phyloP scores from a whole-genome alignment of 2,113 vertebrate genomes.

The Sander lucioperca region DNA sequence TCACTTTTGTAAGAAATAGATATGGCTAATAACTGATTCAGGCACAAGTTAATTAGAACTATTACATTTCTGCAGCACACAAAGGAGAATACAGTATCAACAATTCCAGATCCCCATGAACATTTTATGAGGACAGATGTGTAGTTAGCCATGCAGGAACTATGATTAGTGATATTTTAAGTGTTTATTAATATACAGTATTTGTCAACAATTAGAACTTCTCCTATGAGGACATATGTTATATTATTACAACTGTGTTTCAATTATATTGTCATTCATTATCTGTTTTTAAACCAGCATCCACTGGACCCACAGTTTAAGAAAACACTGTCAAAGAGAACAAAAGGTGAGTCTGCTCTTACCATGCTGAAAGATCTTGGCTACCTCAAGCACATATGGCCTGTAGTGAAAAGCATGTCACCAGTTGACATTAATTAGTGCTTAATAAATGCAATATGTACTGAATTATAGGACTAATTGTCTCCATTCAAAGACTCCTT shows the following conservation, averaged over 20 bases:
- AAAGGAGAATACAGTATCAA: background rate
- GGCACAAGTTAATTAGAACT: background rate
- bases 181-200: background rate
- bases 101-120: background rate
- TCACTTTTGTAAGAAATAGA: background rate
- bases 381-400: slow-evolving; percentile 81
- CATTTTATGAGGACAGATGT: background rate
- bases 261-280: background rate
- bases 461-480: background rate
- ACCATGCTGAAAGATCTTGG: slow-evolving; percentile 83
- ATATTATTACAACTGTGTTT: background rate
- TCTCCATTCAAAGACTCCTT: slow-evolving; percentile 15
- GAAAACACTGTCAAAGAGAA: background rate
- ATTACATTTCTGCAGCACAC: background rate
- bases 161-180: background rate
- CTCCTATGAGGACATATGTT: background rate
- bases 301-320: background rate
- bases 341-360: slow-evolving; percentile 10
- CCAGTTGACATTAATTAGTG: background rate
- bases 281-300: background rate
- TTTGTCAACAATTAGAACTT: background rate
- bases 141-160: background rate
- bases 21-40: background rate
- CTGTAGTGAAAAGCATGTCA: slow-evolving; percentile 57
- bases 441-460: background rate